A percentile compares a stretch with the other conserved stretches of the same genome.
phyloP scores from a whole-genome alignment of 2,113 vertebrate species.

The Gallinago undulata region DNA sequence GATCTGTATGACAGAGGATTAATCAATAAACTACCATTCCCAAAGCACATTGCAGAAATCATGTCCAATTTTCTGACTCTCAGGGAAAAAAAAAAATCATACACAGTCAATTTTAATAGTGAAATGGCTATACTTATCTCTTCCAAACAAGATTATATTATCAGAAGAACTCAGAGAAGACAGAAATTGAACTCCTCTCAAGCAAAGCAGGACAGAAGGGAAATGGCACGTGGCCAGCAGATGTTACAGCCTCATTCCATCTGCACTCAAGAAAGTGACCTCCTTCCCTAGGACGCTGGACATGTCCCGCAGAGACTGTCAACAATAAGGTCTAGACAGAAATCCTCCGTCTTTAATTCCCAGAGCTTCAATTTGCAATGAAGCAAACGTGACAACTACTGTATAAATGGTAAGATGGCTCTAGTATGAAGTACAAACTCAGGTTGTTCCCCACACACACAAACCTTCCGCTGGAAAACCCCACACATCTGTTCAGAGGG shows the following conservation, averaged over 20 bases:
- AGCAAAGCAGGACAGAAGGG: constrained; percentile 4
- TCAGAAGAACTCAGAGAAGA: constrained; percentile 6
- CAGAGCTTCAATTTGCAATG: constrained; percentile 17
- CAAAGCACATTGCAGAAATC: constrained; percentile 46
- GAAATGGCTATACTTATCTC: constrained; percentile 44
- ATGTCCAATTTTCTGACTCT: constrained; percentile 35
- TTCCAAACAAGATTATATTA: constrained; percentile 53
- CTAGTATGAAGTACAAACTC: not conserved
- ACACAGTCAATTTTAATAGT: constrained; percentile 43
- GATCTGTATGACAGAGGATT: constrained; percentile 36
- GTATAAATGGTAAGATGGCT: not conserved
- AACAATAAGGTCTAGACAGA: constrained; percentile 30
- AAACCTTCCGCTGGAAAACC: not conserved
- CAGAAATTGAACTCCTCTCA: constrained; percentile 19
- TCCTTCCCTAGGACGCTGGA: not conserved
- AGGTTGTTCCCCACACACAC: not conserved
- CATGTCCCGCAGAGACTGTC: not conserved
- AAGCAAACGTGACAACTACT: constrained; percentile 9
- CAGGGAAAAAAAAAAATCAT: not conserved
- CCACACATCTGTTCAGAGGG: not conserved
- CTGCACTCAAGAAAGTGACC: constrained; percentile 22
- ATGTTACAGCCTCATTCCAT: constrained; percentile 11
- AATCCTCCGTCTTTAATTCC: constrained; percentile 26
- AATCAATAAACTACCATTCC: constrained; percentile 55
- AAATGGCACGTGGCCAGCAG: not conserved